Evolutionary conservation across 2,888 invertebrate genomes (phyloP).

Genomic region (Cheilosia vulpina): DNA sequence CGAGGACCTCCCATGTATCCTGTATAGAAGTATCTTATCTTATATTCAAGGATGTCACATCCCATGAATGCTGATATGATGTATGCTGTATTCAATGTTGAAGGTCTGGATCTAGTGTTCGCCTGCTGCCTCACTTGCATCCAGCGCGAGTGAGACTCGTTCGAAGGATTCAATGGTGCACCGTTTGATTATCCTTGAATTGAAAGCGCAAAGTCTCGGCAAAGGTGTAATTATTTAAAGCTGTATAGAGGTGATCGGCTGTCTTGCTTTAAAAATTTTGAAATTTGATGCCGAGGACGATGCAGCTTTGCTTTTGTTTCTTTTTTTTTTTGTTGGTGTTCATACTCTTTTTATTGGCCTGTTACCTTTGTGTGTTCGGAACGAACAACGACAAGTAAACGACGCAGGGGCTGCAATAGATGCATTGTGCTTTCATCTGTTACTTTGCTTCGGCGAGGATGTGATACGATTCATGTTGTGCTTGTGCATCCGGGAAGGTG

Average conservation of each 20-base stretch:
- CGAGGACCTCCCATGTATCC: constrained; percentile 33
- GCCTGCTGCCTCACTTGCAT: constrained; percentile 38
- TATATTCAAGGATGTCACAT: constrained; percentile 72
- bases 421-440: not conserved
- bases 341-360: constrained; percentile 38
- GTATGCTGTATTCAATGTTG: constrained; percentile 61
- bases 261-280: constrained; percentile 16
- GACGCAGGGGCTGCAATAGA: not conserved
- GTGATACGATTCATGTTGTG: too few relatives aligned
- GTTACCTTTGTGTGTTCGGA: constrained; percentile 48
- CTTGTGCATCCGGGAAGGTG: too few relatives aligned
- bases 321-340: constrained; percentile 32
- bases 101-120: constrained; percentile 43
- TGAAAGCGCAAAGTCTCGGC: constrained; percentile 20
- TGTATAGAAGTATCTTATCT: constrained; percentile 53
- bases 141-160: constrained; percentile 41
- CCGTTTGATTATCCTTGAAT: constrained; percentile 50
- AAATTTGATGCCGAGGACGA: constrained; percentile 33
- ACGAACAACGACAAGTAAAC: constrained; percentile 39
- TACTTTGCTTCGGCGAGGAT: not conserved
- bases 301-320: constrained; percentile 9
- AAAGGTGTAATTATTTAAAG: constrained; percentile 66
- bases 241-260: not conserved
- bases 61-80: constrained; percentile 76
- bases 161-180: constrained; percentile 49